These are phyloP conservation scores for Phymastichus coffea DNA, from an alignment of 1,140 invertebrate genomes.

Conservation along the genomic window DNA sequence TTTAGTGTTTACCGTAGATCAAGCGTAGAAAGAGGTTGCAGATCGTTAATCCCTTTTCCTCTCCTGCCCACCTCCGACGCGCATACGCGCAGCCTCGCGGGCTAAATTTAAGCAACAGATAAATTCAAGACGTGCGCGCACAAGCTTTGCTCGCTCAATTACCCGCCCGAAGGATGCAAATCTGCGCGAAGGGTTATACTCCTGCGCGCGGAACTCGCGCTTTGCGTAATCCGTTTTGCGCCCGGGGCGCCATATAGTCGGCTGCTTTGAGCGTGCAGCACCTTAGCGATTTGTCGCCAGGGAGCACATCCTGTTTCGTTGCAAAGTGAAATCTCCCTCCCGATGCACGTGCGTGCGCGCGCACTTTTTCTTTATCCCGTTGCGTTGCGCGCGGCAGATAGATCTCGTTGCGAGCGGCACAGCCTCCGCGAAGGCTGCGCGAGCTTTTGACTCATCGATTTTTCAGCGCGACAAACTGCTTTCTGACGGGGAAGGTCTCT, in stretches of 20 bases:
- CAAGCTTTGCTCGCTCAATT: too few species aligned
- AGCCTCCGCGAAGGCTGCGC: not conserved
- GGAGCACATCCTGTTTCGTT: slow-evolving; percentile 16
- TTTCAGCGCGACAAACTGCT: too few species aligned
- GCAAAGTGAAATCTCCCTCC: slow-evolving; percentile 9
- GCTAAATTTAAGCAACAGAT: slow-evolving; percentile 10
- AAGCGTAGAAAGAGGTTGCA: too few species aligned
- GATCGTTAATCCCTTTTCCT: not conserved
- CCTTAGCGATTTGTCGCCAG: not conserved
- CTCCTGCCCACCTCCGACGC: too few species aligned
- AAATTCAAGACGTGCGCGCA: slow-evolving; percentile 1
- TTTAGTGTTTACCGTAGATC: too few species aligned
- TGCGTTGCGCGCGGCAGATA: not conserved
- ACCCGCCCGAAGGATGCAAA: too few species aligned
- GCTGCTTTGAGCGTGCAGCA: too few species aligned
- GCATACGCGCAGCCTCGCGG: not conserved
- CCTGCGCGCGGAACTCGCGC: not conserved
- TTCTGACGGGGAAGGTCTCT: too few species aligned
- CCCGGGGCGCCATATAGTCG: not conserved
- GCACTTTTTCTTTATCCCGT: not conserved
- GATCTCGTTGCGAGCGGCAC: slow-evolving; percentile 15
- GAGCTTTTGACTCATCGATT: slow-evolving; percentile 8
- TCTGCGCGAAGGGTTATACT: too few species aligned
- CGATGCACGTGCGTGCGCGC: not conserved
- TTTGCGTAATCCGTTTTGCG: slow-evolving; percentile 15